Percentiles rank a stretch among this genome's conserved stretches.
These are phyloP conservation scores for Chrysogorgia sp. DNA, from an alignment of 92 coral and sea anemone genomes.

Conservation along the genomic window DNA sequence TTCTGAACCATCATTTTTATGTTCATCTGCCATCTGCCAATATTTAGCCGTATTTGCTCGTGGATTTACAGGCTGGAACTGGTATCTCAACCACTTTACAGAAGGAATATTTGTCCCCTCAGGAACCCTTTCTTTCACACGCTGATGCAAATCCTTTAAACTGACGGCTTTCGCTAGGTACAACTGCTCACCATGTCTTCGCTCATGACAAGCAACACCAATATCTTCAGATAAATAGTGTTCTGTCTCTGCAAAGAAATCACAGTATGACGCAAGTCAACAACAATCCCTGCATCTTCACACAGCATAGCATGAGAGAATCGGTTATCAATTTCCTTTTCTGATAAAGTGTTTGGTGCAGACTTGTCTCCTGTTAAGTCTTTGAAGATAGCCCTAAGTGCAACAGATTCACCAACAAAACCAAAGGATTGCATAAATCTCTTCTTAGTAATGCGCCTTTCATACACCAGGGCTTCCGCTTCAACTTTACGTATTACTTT, in stretches of 20 bases:
- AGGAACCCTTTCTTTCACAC: conserved; percentile 36
- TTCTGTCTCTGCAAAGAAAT: conserved; percentile 30
- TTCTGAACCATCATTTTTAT: conserved; percentile 29
- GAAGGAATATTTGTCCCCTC: conserved; percentile 47
- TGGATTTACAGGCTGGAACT: conserved; percentile 53
- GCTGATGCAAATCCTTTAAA: conserved; percentile 37
- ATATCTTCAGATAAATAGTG: conserved; percentile 34
- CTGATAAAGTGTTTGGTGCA: background rate
- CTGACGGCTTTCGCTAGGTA: conserved; percentile 36
- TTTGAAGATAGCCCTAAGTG: conserved; percentile 42
- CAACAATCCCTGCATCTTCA: conserved; percentile 44
- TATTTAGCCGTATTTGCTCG: conserved; percentile 35
- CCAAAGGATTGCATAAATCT: conserved; percentile 26
- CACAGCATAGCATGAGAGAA: conserved; percentile 39
- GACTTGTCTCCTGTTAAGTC: conserved; percentile 41
- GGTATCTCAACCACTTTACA: conserved; percentile 41
- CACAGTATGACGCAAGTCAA: conserved; percentile 25
- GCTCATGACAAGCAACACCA: conserved; percentile 33
- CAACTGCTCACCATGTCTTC: conserved; percentile 31
- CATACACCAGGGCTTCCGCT: conserved; percentile 34
- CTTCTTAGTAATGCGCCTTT: conserved; percentile 37
- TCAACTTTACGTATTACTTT: conserved; percentile 29
- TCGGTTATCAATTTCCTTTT: conserved; percentile 34
- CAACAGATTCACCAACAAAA: conserved; percentile 35
- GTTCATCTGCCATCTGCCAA: no score